Evolutionary conservation across 1,140 invertebrate species (phyloP).

Genomic region (Apis florea): DNA sequence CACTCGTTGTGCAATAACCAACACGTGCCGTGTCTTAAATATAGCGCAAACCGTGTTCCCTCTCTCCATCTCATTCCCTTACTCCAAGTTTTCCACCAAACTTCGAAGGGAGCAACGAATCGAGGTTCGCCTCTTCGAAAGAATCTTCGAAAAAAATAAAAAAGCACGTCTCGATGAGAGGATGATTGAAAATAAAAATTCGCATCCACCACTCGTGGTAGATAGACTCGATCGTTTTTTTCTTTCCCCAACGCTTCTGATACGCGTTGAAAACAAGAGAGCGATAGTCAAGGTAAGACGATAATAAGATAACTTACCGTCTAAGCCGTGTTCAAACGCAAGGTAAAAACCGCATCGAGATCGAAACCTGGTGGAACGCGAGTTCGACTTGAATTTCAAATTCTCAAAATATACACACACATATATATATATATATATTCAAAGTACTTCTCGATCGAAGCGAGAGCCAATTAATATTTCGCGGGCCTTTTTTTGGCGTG

Average conservation of each 20-base stretch:
- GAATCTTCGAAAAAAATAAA: too few species aligned
- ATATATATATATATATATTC: too few species aligned
- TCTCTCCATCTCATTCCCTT: background rate
- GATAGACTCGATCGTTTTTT: too few species aligned
- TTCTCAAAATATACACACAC: background rate
- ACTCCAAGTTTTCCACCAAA: background rate
- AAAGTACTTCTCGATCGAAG: background rate
- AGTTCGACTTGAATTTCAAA: background rate
- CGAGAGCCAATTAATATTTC: background rate
- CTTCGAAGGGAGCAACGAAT: slow-evolving; percentile 4
- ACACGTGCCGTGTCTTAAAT: slow-evolving; percentile 53
- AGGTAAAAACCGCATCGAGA: background rate
- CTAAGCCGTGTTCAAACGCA: background rate
- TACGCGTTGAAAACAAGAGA: too few species aligned
- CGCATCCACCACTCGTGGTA: too few species aligned
- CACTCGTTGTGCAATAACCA: slow-evolving; percentile 52
- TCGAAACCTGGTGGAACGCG: background rate
- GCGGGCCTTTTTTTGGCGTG: background rate
- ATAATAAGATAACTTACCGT: background rate
- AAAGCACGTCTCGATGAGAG: too few species aligned
- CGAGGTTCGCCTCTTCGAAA: too few species aligned
- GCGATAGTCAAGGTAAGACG: background rate
- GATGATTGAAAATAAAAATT: too few species aligned
- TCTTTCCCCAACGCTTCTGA: too few species aligned
- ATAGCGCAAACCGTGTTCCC: slow-evolving; percentile 31